These are phyloP conservation scores for Microplitis mediator DNA, from an alignment of 1,140 invertebrate genomes.

Conservation along the genomic window DNA sequence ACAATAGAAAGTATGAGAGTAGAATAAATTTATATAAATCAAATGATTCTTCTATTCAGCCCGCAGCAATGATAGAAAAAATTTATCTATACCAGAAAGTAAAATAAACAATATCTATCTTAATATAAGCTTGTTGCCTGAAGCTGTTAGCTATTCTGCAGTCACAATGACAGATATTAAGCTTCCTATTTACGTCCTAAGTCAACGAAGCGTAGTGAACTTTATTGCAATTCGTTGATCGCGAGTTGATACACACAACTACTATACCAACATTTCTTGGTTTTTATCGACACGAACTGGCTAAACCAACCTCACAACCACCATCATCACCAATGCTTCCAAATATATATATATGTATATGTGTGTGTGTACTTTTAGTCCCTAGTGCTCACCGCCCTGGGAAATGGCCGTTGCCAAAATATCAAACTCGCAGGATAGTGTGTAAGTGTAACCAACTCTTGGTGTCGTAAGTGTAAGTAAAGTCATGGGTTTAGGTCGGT, in stretches of 20 bases:
- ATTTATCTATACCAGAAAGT: not conserved
- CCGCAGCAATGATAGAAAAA: not conserved
- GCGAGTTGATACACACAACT: slow-evolving; percentile 4
- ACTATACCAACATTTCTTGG: not conserved
- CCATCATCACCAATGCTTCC: not conserved
- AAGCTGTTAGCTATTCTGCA: slow-evolving; percentile 22
- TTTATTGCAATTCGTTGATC: slow-evolving; percentile 32
- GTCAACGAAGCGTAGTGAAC: slow-evolving; percentile 37
- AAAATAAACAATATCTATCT: not conserved
- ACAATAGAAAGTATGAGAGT: not conserved
- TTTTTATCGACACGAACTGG: not conserved
- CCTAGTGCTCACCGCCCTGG: slow-evolving; percentile 4
- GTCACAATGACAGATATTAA: slow-evolving; percentile 43
- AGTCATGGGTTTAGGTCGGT: not conserved
- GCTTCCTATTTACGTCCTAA: slow-evolving; percentile 41
- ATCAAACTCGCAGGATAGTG: not conserved
- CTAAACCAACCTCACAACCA: not conserved
- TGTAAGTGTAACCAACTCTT: slow-evolving; percentile 17
- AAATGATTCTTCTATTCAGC: slow-evolving; percentile 10
- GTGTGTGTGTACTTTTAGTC: slow-evolving; percentile 15
- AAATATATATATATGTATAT: not conserved
- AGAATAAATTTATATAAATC: slow-evolving; percentile 16
- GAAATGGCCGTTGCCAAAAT: slow-evolving; percentile 29
- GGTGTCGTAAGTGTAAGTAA: not conserved
- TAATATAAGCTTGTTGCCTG: slow-evolving; percentile 12